phyloP scores from a whole-genome alignment of 1,140 invertebrate species.

The Hylaeus anthracinus region DNA sequence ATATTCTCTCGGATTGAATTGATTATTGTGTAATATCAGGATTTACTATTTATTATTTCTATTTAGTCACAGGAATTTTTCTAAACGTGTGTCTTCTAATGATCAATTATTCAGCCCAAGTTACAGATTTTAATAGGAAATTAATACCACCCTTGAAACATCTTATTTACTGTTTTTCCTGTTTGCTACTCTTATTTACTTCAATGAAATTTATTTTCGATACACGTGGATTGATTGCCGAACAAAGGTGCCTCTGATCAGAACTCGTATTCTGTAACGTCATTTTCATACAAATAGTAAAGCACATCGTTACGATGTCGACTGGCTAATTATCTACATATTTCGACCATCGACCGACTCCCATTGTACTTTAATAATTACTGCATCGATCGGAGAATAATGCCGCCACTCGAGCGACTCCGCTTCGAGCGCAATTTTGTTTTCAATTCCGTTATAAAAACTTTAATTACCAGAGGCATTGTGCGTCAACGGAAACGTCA shows the following conservation, averaged over 20 bases:
- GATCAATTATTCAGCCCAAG: neutral
- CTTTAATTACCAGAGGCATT: neutral
- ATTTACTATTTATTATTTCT: no score
- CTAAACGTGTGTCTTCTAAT: no score
- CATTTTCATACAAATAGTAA: constrained; percentile 27
- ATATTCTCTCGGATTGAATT: no score
- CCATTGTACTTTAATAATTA: constrained; percentile 30
- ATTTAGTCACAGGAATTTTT: no score
- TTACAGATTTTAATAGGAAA: no score
- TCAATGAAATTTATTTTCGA: constrained; percentile 1
- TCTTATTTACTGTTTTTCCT: neutral
- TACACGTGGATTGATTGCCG: constrained; percentile 7
- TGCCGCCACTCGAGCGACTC: neutral
- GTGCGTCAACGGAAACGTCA: neutral
- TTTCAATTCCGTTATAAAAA: neutral
- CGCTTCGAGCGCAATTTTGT: neutral
- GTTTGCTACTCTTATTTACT: no score
- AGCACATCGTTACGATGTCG: constrained; percentile 16
- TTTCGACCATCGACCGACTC: constrained; percentile 22
- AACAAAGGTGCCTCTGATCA: constrained; percentile 19
- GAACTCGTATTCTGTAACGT: neutral
- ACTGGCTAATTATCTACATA: constrained; percentile 23
- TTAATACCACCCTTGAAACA: neutral
- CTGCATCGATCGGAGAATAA: constrained; percentile 7
- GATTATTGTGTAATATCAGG: no score